Percentiles rank a stretch among this genome's conserved stretches.
phyloP scores from a whole-genome alignment of 1,140 invertebrate genomes.

The Choristoneura fumiferana region DNA sequence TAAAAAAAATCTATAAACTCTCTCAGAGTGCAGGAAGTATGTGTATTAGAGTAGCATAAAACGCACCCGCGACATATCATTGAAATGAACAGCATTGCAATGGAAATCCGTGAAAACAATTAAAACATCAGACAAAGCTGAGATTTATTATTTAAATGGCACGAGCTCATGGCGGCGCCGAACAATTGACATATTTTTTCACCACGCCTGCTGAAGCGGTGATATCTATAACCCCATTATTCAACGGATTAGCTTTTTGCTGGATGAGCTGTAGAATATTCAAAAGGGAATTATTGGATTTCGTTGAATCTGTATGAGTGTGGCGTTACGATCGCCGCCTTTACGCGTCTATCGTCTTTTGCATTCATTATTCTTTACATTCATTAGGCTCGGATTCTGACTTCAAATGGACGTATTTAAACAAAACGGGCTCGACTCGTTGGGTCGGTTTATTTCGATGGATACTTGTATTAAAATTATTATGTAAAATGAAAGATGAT shows the following conservation, averaged over 20 bases:
- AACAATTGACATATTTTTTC: constrained; percentile 70
- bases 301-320: constrained; percentile 50
- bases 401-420: constrained; percentile 23
- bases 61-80: background rate
- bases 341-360: constrained; percentile 16
- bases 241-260: constrained; percentile 74
- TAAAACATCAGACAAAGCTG: constrained; percentile 34
- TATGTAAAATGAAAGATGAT: too few species aligned
- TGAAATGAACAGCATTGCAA: constrained; percentile 2
- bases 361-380: constrained; percentile 28
- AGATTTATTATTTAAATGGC: constrained; percentile 45
- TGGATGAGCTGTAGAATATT: constrained; percentile 71
- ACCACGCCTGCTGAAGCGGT: constrained; percentile 59
- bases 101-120: constrained; percentile 29
- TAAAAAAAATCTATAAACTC: too few species aligned
- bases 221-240: constrained; percentile 76
- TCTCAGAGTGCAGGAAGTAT: too few species aligned
- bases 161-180: constrained; percentile 35
- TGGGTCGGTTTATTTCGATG: too few species aligned
- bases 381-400: constrained; percentile 37
- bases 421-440: background rate
- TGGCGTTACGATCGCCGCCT: constrained; percentile 36
- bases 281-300: constrained; percentile 74
- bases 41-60: too few species aligned
- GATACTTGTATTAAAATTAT: too few species aligned